Evolutionary conservation across 2,888 invertebrate species (phyloP), one percentile per base, ranked within the genome.

Genomic region (Himalopsyche japonica): DNA sequence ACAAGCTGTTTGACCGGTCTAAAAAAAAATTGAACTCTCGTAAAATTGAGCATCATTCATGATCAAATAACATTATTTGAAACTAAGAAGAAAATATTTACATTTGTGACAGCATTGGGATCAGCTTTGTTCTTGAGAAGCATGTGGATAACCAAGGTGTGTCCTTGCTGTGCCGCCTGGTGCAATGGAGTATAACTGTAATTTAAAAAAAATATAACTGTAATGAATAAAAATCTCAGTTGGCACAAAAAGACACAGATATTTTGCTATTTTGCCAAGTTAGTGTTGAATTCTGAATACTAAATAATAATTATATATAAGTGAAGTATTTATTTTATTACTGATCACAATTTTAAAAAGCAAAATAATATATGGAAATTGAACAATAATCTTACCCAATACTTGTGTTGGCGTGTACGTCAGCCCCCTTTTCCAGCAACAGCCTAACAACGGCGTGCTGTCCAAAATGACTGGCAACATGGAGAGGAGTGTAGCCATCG

Each of bases 161-260:
- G 99, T 0, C 99, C 99, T 91, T 99, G 99, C 89, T 99, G 99
- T 0, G 99, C 98, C 0, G 99, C 99, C 90, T 99, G 99, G 92
- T 99, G 99, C 18, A 99, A 93, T 0, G 99, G 98, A 0, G 99
- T 99, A 90, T 98, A 98, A 78, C 92, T 92, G 89, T 0, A 89
- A 90, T 84, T 90, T 89, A 87, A 37, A n/a, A 30, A 8, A 80
- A 0, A 99, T 99, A 90, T 98, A 98, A 78, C 92, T 92, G 89
- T 0, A 89, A 90, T 84, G 27, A n/a, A 30, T 4, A 80, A 24
- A 79, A 20, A 47, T 15, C 2, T 32, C 20, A n/a, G 48, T 57
- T 10, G 20, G 43, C 43, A 12, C 15, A 43, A 43, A 43, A 43
- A 43, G 4, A 7, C 15, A 3, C 0, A 15, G 43, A 8, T 8